Base-by-base conservation (phyloP, 1,140 invertebrate species). In the Polypedilum pembai region DNA sequence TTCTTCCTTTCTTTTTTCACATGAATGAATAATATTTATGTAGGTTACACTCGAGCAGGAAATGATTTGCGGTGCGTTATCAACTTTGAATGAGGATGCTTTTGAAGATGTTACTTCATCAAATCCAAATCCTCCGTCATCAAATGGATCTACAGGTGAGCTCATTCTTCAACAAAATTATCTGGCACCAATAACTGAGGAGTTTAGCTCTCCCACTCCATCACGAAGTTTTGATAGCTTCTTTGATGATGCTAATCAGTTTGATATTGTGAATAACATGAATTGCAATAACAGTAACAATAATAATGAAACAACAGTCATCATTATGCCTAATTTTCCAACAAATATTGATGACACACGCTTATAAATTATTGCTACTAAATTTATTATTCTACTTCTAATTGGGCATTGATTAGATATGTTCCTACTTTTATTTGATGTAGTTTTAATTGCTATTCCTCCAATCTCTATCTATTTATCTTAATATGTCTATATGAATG, bases 41-140 rank as follows among this genome's bases (percentile, higher is more conserved):
- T 77, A 95, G 94, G 92, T 96, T 41, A 95, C 94, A 0, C 84
- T 96, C 76, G 94, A 96, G 83, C 93, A 96, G 79, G 93, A 95
- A 83, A 94, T 95, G 92, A 95, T 96, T 77, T 94, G 92, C 80
- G 94, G 94, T 75, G 94, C 93, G 0, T 82, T 96, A 41, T 93
- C 95, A 83, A 94, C 94, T 0, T 85, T 96, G 3, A 96, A 94
- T 80, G 94, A 96, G 85, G 94, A 95, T 83, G 94, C 94, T 0
- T 88, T 91, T 81, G 94, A 96, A 83, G 94, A 96, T 84, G 91
- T 92, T 20, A 80, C 92, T 5, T 33, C 5, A 74, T 84, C 83
- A 77, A 85, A 85, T 76, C 85, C 86, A 76, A 77, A 79, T 24
- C 83, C 83, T 40, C 81, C 81, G 76, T 81, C 82, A 73, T 79